Conservation (phyloP, 2,888 invertebrate genomes). For the Philopedon plagiatum region DNA sequence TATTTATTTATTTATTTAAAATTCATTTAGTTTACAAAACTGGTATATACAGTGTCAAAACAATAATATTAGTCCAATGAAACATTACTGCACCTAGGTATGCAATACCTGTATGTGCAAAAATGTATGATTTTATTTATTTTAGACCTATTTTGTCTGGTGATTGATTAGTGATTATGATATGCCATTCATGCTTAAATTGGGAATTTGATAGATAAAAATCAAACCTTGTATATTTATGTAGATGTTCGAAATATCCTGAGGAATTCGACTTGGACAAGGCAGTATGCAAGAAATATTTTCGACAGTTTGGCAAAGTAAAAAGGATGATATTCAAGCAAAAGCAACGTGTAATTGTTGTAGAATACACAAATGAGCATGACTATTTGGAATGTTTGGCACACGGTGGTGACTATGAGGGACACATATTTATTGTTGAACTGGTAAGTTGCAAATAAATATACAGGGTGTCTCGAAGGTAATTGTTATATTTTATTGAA, state of each 20-base stretch:
- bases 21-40: no score
- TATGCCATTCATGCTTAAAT: no score
- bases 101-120: no score
- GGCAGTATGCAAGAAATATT: slow-evolving; percentile 76
- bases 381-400: slow-evolving; percentile 74
- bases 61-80: no score
- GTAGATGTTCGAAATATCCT: slow-evolving; percentile 77
- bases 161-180: no score
- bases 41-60: no score
- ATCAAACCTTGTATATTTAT: slow-evolving; percentile 26
- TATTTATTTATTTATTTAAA: no score
- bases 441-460: slow-evolving; percentile 36
- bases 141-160: no score
- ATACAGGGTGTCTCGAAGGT: not conserved
- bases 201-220: not conserved
- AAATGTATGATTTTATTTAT: no score
- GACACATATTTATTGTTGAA: slow-evolving; percentile 71
- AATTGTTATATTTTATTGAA: no score
- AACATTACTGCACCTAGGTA: no score
- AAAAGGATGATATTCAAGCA: slow-evolving; percentile 77
- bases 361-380: slow-evolving; percentile 78
- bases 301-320: slow-evolving; percentile 80
- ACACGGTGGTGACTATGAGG: slow-evolving; percentile 75
- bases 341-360: slow-evolving; percentile 76
- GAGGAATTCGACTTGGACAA: slow-evolving; percentile 76